Evolutionary conservation across 2,888 invertebrate species (phyloP), one percentile per base, ranked within the genome.

Genomic region (Deilephila elpenor): DNA sequence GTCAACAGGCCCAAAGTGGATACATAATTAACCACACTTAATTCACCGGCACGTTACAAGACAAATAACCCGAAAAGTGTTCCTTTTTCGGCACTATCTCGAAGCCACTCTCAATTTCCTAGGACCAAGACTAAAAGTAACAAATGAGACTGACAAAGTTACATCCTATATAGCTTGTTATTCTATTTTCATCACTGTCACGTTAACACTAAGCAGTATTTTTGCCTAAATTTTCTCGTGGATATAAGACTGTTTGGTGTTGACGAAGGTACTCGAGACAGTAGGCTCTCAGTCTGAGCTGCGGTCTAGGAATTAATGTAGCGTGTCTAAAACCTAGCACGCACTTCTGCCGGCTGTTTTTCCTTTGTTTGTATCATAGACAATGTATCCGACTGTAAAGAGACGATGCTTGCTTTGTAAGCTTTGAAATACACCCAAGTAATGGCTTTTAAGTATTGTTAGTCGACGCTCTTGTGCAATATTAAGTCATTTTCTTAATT

Each of bases 301-400:
- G 89, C 84, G 90, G 91, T 90, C 91, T 91, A 91, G 90, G 87
- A 91, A 93, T 93, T 92, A 93, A 93, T 93, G 92, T 89, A 83
- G 86, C 89, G 84, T 90, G 88, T 86, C 90, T 91, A 88, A 92
- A 91, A 87, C 90, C 83, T 81, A 82, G 85, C 91, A 91, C 91
- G 91, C 90, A 91, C 86, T 83, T 85, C 83, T 76, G 80, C 80
- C 79, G 82, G 84, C 84, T 81, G 79, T 84, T 88, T 86, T 88
- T 84, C 80, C 87, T 88, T 89, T 89, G 86, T 88, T 85, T 74
- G 79, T 80, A 80, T 79, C 79, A 80, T 78, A 67, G 67, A 83
- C 80, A 81, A 81, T 84, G 82, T 67, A 67, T 67, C 78, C n/a
- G 79, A 80, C 83, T 73, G 83, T 81, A 79, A 83, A 83, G 82